Base-by-base conservation (phyloP, 2,797 vertebrate species). In the Novumbra hubbsi region DNA sequence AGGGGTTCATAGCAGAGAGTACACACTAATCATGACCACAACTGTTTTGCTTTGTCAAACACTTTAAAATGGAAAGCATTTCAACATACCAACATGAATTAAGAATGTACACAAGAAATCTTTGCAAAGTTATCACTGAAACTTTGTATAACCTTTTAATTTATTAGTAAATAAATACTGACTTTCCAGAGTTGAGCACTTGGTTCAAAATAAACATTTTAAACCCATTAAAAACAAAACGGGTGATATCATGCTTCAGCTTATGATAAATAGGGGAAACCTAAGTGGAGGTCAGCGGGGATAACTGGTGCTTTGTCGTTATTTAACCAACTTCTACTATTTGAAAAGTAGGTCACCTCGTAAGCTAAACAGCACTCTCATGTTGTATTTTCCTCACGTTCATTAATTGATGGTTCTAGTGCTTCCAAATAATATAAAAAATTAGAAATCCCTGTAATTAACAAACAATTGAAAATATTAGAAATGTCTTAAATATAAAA, bases 1-100 rank as follows among this genome's bases (percentile, higher is more conserved):
- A 12, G 49, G 69, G 69, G 49, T 75, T 73, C 75, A 80, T 63
- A 64, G 63, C 75, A 82, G 55, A 68, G 55, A 55, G 50, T 70
- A 78, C 57, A 80, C 71, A 70, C 34, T 70, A 28, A 72, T 79
- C 79, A 84, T 77, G 73, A 79, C 71, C 73, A 77, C 77, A 73
- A 50, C 49, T 24, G 50, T 73, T 78, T 66, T 76, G 78, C 57
- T 73, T 78, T 77, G 76, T 73, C 73, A 71, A 76, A 72, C 64
- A 74, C 74, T 69, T 80, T 76, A 80, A 64, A 73, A 72, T 71
- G 64, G 71, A 80, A 80, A 68, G 72, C 52, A 72, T 74, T 70
- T 28, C 19, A 67, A 32, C 28, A 17, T 71, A 62, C 68, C 49
- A 38, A 48, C 32, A 74, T 70, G 41, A 68, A 41, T n/a, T 49